phyloP scores from a whole-genome alignment of 2,797 vertebrate genomes.

The Bradypodion pumilum region DNA sequence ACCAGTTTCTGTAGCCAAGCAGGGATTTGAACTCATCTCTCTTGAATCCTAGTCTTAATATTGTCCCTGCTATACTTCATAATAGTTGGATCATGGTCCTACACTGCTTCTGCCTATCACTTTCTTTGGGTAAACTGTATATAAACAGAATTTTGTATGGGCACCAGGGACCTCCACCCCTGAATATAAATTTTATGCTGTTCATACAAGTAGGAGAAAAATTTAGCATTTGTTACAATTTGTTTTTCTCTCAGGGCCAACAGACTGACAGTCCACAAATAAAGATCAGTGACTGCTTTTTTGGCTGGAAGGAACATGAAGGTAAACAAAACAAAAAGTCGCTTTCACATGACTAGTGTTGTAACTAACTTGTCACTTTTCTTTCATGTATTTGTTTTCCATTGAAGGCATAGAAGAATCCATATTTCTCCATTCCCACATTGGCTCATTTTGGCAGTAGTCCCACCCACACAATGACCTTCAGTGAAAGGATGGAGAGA shows the following conservation, averaged over 20 bases:
- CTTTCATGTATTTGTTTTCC: conserved; percentile 25
- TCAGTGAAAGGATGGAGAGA: not conserved
- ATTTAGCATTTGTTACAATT: not conserved
- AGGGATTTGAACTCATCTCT: not conserved
- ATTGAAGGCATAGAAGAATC: not conserved
- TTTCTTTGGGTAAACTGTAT: not conserved
- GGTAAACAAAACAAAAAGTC: conserved; percentile 22
- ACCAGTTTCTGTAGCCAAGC: not conserved
- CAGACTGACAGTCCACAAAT: not conserved
- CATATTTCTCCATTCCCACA: not conserved
- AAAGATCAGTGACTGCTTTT: conserved; percentile 27
- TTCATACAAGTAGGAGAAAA: not conserved
- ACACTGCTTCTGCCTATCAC: not conserved
- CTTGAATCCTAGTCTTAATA: not conserved
- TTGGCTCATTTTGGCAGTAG: not conserved
- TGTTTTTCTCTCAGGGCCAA: not conserved
- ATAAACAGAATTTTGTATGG: conserved; percentile 10
- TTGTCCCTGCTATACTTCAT: too few species aligned
- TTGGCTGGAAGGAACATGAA: conserved; percentile 31
- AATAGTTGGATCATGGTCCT: not conserved
- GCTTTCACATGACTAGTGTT: not conserved
- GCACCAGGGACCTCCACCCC: not conserved
- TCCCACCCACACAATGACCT: not conserved
- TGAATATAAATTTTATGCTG: not conserved
- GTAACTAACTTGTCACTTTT: conserved; percentile 35